Evolutionary conservation across 2,888 invertebrate genomes (phyloP).

Genomic region (Ennomos quercinarius): DNA sequence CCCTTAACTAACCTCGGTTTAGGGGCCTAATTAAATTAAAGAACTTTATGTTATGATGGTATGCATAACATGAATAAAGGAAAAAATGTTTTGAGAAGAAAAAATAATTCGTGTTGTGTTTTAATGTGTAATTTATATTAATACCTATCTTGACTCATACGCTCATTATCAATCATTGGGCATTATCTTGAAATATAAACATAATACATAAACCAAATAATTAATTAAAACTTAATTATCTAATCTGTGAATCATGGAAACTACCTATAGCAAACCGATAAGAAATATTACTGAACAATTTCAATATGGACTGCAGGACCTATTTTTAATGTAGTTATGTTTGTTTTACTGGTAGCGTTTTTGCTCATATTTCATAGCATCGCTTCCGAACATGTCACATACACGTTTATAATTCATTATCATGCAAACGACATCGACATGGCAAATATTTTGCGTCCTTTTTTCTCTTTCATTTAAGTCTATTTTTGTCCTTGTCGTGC

Average conservation of each 20-base stretch:
- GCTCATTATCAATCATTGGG: too few species aligned
- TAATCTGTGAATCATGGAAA: too few species aligned
- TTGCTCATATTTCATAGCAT: slow-evolving; percentile 42
- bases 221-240: too few species aligned
- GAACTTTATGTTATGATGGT: slow-evolving; percentile 8
- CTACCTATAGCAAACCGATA: too few species aligned
- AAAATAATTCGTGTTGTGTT: too few species aligned
- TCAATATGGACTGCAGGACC: too few species aligned
- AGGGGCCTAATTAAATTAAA: slow-evolving; percentile 27
- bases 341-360: slow-evolving; percentile 16
- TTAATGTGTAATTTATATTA: too few species aligned
- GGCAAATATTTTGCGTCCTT: slow-evolving; percentile 45
- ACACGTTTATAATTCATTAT: slow-evolving; percentile 57
- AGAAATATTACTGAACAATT: too few species aligned
- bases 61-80: slow-evolving; percentile 6
- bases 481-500: slow-evolving; percentile 54
- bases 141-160: too few species aligned
- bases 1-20: slow-evolving; percentile 31
- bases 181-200: too few species aligned
- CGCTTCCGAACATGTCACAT: slow-evolving; percentile 60
- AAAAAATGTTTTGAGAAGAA: background rate
- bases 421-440: slow-evolving; percentile 57
- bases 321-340: too few species aligned
- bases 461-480: slow-evolving; percentile 38
- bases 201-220: too few species aligned